Conservation (phyloP, 2,113 vertebrate species). For the Vireo altiloquus region DNA sequence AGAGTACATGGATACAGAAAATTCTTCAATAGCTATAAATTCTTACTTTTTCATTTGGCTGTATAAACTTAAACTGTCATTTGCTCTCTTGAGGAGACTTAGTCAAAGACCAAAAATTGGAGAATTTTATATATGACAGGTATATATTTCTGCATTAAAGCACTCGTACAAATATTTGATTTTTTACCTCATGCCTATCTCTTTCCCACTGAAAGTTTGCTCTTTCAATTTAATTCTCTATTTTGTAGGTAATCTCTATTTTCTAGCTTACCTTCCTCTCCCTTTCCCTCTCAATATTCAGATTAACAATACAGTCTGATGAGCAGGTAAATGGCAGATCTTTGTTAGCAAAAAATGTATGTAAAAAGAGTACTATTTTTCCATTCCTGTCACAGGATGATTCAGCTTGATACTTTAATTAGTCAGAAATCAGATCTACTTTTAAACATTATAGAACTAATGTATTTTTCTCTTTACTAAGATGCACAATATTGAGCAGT, state of each 20-base stretch:
- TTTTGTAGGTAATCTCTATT: neutral
- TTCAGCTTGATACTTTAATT: neutral
- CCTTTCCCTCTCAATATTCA: neutral
- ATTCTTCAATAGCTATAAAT: neutral
- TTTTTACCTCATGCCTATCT: neutral
- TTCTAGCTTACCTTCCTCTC: neutral
- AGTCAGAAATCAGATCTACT: neutral
- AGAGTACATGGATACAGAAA: neutral
- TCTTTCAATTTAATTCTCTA: neutral
- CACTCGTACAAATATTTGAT: neutral
- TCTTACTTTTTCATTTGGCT: neutral
- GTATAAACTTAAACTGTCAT: neutral
- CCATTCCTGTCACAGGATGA: neutral
- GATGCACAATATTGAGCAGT: neutral
- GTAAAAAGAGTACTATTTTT: neutral
- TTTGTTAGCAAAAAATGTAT: accelerated
- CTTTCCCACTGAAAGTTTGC: neutral
- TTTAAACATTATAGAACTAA: neutral
- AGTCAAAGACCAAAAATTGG: neutral
- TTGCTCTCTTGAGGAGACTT: neutral
- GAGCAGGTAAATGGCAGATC: neutral
- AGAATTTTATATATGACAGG: neutral
- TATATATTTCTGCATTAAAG: neutral
- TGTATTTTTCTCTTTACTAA: neutral
- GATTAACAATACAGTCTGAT: neutral